Evolutionary conservation across 1,140 invertebrate species (phyloP), one percentile per base, ranked within the genome.

Genomic region (Marisa cornuarietis): DNA sequence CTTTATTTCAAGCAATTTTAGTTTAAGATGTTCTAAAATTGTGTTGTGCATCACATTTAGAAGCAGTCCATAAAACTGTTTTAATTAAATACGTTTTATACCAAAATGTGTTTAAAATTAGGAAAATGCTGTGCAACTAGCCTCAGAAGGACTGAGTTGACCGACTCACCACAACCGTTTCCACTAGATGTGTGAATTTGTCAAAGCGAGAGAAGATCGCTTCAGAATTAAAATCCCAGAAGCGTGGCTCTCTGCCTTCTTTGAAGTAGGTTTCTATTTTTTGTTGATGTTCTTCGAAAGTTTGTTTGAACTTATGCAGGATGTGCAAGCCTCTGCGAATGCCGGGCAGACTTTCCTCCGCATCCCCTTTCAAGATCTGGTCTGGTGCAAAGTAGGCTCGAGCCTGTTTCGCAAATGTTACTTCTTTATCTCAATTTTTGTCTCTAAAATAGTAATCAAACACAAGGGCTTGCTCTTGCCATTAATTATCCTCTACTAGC

Each of bases 141-240:
- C 54, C n/a, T 13, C 18, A 26, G n/a, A 16, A 51, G 4, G 14
- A 22, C 16, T 58, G 51, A 18, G 13, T 49, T n/a, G 24, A 52
- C 9, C 52, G 61, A 84, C 85, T 85, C 88, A 94, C 94, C 89
- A 96, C 94, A 81, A 98, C 96, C 18, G 95, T 96, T 77, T 94
- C 93, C 3, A 98, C 89, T 81, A 97, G 92, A 71, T 95, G 94
- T 7, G 96, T 88, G 90, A 98, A 98, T 73, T 94, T 94, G 88
- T 97, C 94, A 88, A 95, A 94, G 84, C 96, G 92, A 82, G 94
- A 93, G 91, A 98, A 98, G 72, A 98, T 94, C 31, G 95, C 93
- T 84, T 95, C 95, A 5, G 95, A 94, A 89, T 97, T 95, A 91
- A 98, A 98, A 71, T 95, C 95, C 97, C 97, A 98, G 0, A 93